phyloP scores from a whole-genome alignment of 1,140 invertebrate species.

The Schlechtendalia chinensis region DNA sequence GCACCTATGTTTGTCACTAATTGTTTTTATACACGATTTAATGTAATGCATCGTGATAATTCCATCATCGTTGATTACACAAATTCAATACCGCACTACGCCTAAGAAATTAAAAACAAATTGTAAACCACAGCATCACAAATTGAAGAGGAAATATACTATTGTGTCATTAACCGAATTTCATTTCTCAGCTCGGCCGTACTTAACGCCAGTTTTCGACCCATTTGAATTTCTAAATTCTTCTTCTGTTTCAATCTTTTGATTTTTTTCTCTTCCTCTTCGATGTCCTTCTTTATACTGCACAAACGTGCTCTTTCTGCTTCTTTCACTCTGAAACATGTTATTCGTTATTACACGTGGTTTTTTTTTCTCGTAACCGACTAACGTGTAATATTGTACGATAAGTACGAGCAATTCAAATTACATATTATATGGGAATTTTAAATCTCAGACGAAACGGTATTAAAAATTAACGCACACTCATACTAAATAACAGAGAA shows the following conservation, averaged over 20 bases:
- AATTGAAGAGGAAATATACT: not conserved
- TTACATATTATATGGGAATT: no score
- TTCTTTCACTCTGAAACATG: constrained; percentile 52
- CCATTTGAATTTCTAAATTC: constrained; percentile 54
- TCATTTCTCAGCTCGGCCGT: constrained; percentile 55
- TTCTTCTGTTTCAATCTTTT: constrained; percentile 53
- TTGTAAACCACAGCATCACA: no score
- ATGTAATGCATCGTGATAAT: not conserved
- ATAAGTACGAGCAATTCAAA: not conserved
- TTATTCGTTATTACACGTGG: not conserved
- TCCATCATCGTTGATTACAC: constrained; percentile 19
- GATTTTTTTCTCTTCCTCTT: constrained; percentile 55
- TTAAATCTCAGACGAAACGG: no score
- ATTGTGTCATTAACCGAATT: constrained; percentile 52
- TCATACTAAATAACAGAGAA: no score
- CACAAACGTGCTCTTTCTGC: constrained; percentile 52
- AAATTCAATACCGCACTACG: constrained; percentile 1
- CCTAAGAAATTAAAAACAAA: not conserved
- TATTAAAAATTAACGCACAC: no score
- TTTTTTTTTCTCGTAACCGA: no score
- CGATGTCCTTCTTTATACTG: constrained; percentile 52
- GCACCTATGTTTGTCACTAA: no score
- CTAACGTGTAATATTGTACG: not conserved
- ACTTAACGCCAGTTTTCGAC: constrained; percentile 54
- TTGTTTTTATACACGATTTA: not conserved